Evolutionary conservation across 2,888 invertebrate genomes (phyloP).

Genomic region (Metopia argyrocephala): DNA sequence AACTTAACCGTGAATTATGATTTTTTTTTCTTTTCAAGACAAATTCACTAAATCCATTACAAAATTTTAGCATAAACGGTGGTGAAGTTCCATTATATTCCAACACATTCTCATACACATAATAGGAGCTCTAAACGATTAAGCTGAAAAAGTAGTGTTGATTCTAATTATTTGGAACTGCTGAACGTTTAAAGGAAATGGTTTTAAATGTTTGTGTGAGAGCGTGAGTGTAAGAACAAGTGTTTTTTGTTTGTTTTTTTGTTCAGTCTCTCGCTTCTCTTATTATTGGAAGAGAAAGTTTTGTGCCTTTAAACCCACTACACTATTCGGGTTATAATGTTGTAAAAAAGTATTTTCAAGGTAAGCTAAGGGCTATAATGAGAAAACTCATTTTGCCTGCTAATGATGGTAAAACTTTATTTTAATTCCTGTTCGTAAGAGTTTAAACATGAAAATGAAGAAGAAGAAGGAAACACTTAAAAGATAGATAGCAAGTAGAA

Average conservation of each 20-base stretch:
- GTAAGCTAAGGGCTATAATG: conserved; percentile 51
- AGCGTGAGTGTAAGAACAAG: too few relatives aligned
- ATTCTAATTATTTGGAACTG: conserved; percentile 59
- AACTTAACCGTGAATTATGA: too few relatives aligned
- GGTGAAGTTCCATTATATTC: too few relatives aligned
- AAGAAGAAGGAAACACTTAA: too few relatives aligned
- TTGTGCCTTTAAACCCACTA: conserved; percentile 29
- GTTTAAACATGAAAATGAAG: too few relatives aligned
- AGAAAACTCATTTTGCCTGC: conserved; percentile 60
- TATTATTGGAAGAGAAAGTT: conserved; percentile 39
- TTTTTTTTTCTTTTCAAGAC: too few relatives aligned
- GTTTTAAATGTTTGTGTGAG: too few relatives aligned
- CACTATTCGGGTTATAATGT: conserved; percentile 43
- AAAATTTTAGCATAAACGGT: too few relatives aligned
- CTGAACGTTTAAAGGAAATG: conserved; percentile 60
- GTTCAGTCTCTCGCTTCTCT: not conserved
- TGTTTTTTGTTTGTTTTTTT: not conserved
- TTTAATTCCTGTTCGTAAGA: conserved; percentile 50
- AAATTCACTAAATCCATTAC: too few relatives aligned
- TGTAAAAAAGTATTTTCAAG: conserved; percentile 54
- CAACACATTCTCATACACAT: too few relatives aligned
- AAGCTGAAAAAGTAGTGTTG: conserved; percentile 31
- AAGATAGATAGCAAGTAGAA: too few relatives aligned
- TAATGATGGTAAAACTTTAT: conserved; percentile 60
- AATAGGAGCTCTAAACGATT: conserved; percentile 28